These are phyloP conservation scores for Oncorhynchus tshawytscha DNA, from an alignment of 2,113 vertebrate genomes.

Conservation along the genomic window DNA sequence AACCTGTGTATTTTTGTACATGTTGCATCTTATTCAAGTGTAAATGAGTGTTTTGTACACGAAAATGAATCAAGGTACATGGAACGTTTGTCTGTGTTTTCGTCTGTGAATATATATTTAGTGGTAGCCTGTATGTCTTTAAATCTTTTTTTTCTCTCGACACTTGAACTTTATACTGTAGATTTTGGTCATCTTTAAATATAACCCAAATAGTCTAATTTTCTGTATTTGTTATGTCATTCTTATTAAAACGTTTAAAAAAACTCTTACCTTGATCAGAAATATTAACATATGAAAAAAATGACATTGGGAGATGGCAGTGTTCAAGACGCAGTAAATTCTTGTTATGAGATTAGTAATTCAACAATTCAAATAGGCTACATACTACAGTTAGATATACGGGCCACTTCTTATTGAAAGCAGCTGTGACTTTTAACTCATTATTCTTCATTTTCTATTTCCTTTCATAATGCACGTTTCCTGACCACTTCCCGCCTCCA, in stretches of 20 bases:
- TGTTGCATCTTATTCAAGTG: not conserved
- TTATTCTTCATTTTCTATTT: not conserved
- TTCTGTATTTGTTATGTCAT: not conserved
- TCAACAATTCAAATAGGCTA: too few relatives aligned
- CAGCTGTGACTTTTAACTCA: not conserved
- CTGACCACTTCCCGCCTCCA: not conserved
- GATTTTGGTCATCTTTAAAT: constrained; percentile 79
- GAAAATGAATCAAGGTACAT: constrained; percentile 14
- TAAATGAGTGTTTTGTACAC: not conserved
- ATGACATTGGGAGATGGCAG: not conserved
- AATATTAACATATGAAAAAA: not conserved
- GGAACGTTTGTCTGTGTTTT: constrained; percentile 59
- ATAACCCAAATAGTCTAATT: constrained; percentile 50
- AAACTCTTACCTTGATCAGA: not conserved
- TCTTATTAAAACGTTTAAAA: not conserved
- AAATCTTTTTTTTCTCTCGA: constrained; percentile 66
- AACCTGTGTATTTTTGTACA: not conserved
- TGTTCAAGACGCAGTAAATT: not conserved
- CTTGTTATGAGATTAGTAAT: too few relatives aligned
- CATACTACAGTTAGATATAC: not conserved
- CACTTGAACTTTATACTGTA: constrained; percentile 66
- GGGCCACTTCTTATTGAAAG: not conserved
- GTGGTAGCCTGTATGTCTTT: constrained; percentile 74
- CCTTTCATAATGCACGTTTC: not conserved
- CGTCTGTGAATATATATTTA: constrained; percentile 49